Evolutionary conservation across 2,888 invertebrate genomes (phyloP).

Genomic region (Tholera decimalis): DNA sequence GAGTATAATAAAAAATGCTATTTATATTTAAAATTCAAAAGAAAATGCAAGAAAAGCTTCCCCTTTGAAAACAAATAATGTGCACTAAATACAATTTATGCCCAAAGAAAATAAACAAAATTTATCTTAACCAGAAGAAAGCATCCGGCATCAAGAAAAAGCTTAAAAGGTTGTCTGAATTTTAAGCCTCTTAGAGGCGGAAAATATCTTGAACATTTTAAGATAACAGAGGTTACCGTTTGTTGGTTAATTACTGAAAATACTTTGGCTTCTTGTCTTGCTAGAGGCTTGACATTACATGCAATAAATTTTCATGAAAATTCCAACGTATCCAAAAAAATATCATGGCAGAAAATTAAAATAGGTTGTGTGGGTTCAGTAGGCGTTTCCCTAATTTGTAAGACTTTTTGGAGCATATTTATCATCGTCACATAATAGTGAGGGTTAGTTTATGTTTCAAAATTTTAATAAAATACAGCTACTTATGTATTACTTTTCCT

Average conservation of each 20-base stretch:
- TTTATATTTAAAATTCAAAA: neutral
- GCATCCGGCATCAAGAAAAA: slow-evolving; percentile 25
- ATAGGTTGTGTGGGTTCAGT: neutral
- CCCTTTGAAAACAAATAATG: neutral
- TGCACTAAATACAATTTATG: slow-evolving; percentile 27
- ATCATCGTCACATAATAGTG: neutral
- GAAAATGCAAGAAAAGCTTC: neutral
- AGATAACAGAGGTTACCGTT: slow-evolving; percentile 36
- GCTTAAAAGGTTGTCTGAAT: slow-evolving; percentile 48
- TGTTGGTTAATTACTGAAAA: slow-evolving; percentile 48
- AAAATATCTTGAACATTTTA: slow-evolving; percentile 45
- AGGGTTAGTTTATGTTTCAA: no score
- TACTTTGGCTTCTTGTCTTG: slow-evolving; percentile 38
- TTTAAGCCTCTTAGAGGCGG: slow-evolving; percentile 36
- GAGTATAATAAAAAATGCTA: neutral
- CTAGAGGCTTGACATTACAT: slow-evolving; percentile 1
- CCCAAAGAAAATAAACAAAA: slow-evolving; percentile 42
- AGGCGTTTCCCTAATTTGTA: neutral
- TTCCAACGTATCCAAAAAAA: slow-evolving; percentile 12
- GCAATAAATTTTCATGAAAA: slow-evolving; percentile 36
- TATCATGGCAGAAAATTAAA: neutral
- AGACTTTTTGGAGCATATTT: neutral
- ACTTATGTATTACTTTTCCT: no score
- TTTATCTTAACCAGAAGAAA: slow-evolving; percentile 25
- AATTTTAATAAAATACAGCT: no score